Evolutionary conservation across 2,888 invertebrate genomes (phyloP), one percentile per base, ranked within the genome.

Genomic region (Cheilosia grossa): DNA sequence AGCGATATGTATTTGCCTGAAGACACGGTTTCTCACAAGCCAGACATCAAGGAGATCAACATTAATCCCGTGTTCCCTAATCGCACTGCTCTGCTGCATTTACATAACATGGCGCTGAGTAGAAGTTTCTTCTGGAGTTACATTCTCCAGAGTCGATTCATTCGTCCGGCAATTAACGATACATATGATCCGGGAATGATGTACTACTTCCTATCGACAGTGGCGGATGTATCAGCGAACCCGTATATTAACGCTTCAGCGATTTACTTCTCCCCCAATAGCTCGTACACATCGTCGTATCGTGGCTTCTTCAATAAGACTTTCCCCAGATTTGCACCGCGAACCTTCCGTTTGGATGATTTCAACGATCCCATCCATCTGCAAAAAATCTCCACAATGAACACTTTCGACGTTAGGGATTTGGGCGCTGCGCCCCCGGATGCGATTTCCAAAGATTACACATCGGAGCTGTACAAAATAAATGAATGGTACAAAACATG

Each of bases 121-220:
- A 93, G 99, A 88, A 98, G 98, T 0, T 99, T 98, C 92, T 99
- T 97, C 92, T 98, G 97, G 96, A 98, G 98, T 91, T 98, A 97
- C 88, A 97, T 98, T 77, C 93, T 98, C 0, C 98, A 98, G 90
- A 97, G 97, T 30, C 93, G 98, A 86, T 97, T 97, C 88, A 97
- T 97, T 88, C 93, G 97, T 33, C 97, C 97, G 0, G 97, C 97
- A 0, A 97, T 97, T 24, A 97, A 97, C 90, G 97, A 97, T 89
- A 97, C 97, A 0, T 97, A 97, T 88, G 98, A 99, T 92, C 99
- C 99, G 0, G 99, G 99, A 69, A 97, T 99, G 96, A 98, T 98
- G 97, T 99, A 99, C 90, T 98, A 98, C 90, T 98, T 98, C 90
- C 93, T 99, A 53, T 98, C 98, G 0, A 96, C 98, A 0, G 97